Evolutionary conservation across 2,113 vertebrate species (phyloP), one percentile per base, ranked within the genome.

Genomic region (Acinonyx jubatus): DNA sequence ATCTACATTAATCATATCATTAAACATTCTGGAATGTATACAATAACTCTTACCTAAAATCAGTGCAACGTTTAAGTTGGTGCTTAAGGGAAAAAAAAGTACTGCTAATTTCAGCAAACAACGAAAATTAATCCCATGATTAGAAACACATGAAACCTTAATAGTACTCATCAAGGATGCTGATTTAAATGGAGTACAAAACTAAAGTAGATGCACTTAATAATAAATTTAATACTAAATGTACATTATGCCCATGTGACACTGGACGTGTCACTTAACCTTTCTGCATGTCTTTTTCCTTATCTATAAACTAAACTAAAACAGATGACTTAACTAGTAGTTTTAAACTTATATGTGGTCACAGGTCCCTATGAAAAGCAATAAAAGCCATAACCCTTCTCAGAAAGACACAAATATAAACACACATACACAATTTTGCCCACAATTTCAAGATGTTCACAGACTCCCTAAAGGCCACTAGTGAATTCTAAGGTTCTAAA

Each of bases 391-490:
- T 14, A 92, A 63, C 18, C 9, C 74, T 71, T 82, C 9, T 94
- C n/a, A 94, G n/a, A 93, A 98, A 96, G 61, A 50, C 6, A 96
- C 73, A 94, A 71, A 91, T 65, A 80, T 10, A 90, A 82, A 91
- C 10, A 91, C 15, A 82, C 0, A 91, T 14, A 74, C 9, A 88
- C 85, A 92, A 90, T 61, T 83, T 31, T 63, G 76, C 13, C 45
- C 29, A 87, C 31, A 95, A 87, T 29, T 84, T 90, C 45, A 71
- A 93, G 13, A 45, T 63, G 29, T 89, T 81, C 79, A 89, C 0
- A 94, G 65, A 82, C 12, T 76, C 15, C 4, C 45, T 52, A 48
- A 71, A 94, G 45, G 12, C 41, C 29, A 61, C 15, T 29, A 85
- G 52, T 82, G 23, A 41, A 41, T 65, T 61, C 78, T 76, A 88